Conservation (phyloP, 2,888 invertebrate species). For the Drosophila koepferae region DNA sequence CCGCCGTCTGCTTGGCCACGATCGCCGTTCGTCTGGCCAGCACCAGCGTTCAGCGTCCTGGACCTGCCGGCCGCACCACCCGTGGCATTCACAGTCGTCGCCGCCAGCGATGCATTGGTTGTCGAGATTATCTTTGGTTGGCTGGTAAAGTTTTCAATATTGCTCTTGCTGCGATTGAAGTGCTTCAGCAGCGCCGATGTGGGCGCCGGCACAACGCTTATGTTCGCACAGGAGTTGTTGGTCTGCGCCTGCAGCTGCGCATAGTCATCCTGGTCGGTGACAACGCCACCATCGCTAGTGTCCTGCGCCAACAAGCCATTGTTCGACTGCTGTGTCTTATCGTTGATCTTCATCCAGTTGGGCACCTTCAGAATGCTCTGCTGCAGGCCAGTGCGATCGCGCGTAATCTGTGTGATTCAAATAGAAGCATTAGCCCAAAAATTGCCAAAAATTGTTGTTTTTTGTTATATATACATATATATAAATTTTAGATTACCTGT, state of each 20-base stretch:
- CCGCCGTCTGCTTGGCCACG: constrained; percentile 89
- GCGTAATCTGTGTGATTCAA: constrained; percentile 86
- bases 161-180: constrained; percentile 84
- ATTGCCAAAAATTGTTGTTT: too few relatives aligned
- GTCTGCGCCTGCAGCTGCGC: constrained; percentile 52
- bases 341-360: constrained; percentile 85
- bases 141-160: constrained; percentile 82
- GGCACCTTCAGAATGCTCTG: constrained; percentile 93
- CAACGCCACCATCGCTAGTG: constrained; percentile 32
- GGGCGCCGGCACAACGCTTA: constrained; percentile 64
- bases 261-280: constrained; percentile 56
- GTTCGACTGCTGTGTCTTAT: constrained; percentile 64
- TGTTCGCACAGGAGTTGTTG: constrained; percentile 81
- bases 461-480: neutral
- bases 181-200: constrained; percentile 59
- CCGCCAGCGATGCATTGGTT: constrained; percentile 57
- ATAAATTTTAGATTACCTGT: constrained; percentile 84
- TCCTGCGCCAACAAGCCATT: constrained; percentile 46
- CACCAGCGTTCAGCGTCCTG: constrained; percentile 50
- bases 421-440: too few relatives aligned
- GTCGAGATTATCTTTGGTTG: constrained; percentile 80
- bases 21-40: constrained; percentile 67
- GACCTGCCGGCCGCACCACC: constrained; percentile 16
- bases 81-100: constrained; percentile 3
- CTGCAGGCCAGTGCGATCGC: constrained; percentile 95